Percentiles rank a stretch among this genome's conserved stretches.
These are phyloP conservation scores for Hippoglossus hippoglossus DNA, from an alignment of 2,797 vertebrate genomes.

Conservation along the genomic window DNA sequence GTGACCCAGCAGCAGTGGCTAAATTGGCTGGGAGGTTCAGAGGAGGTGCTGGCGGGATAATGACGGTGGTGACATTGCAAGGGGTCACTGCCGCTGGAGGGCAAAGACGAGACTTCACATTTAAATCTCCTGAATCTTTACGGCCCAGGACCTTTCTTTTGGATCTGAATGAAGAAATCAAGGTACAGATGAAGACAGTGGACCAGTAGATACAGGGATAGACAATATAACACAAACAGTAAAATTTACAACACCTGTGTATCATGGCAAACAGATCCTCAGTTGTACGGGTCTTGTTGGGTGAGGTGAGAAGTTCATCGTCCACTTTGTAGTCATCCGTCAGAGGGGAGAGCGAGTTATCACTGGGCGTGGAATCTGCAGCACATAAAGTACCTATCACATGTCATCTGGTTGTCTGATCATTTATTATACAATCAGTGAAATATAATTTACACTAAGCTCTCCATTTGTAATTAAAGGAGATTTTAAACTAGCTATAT, in stretches of 20 bases:
- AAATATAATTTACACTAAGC: slow-evolving; percentile 7
- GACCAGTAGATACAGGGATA: background rate
- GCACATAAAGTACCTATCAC: slow-evolving; percentile 60
- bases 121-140: slow-evolving; percentile 95
- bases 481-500: background rate
- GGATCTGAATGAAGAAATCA: slow-evolving; percentile 84
- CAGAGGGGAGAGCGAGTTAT: slow-evolving; percentile 93
- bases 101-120: slow-evolving; percentile 88
- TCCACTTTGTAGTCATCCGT: slow-evolving; percentile 93
- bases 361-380: slow-evolving; percentile 94
- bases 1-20: slow-evolving; percentile 79
- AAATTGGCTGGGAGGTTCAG: slow-evolving; percentile 62
- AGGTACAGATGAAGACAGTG: slow-evolving; percentile 5
- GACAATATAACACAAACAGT: background rate
- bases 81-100: slow-evolving; percentile 71
- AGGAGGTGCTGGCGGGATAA: slow-evolving; percentile 82
- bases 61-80: slow-evolving; percentile 86
- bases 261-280: slow-evolving; percentile 99
- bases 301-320: slow-evolving; percentile 91
- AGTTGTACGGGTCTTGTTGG: slow-evolving; percentile 96
- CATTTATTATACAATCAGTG: slow-evolving; percentile 28
- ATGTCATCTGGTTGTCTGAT: slow-evolving; percentile 65
- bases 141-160: slow-evolving; percentile 98
- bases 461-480: background rate
- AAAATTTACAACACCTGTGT: slow-evolving; percentile 89